These are phyloP conservation scores for Gandaritis pyraliata DNA, from an alignment of 2,888 invertebrate species.

Conservation along the genomic window DNA sequence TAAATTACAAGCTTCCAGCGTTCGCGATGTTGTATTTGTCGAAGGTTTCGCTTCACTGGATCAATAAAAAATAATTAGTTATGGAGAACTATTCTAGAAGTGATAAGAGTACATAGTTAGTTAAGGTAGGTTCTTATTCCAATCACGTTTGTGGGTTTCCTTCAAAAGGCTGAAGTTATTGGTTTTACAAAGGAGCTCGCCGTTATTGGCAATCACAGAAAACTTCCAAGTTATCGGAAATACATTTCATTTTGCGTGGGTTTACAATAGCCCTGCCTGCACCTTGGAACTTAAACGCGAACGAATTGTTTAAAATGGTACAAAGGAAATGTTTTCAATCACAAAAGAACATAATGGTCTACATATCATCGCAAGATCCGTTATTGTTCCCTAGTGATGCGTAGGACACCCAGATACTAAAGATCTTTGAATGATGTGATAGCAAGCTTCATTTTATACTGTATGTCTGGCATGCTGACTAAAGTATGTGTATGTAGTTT, in stretches of 20 bases:
- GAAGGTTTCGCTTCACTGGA: neutral
- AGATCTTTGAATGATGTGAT: too few relatives aligned
- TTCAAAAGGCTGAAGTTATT: slow-evolving; percentile 46
- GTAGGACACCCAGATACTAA: too few relatives aligned
- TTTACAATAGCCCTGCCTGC: slow-evolving; percentile 17
- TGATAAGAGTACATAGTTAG: neutral
- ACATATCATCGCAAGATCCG: too few relatives aligned
- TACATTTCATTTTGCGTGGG: slow-evolving; percentile 21
- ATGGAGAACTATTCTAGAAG: neutral
- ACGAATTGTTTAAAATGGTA: neutral
- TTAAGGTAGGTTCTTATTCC: slow-evolving; percentile 17
- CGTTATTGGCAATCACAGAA: slow-evolving; percentile 42
- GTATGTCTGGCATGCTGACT: too few relatives aligned
- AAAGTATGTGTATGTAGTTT: too few relatives aligned
- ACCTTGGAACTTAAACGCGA: slow-evolving; percentile 8
- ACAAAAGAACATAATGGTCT: neutral
- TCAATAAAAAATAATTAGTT: neutral
- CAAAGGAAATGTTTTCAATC: slow-evolving; percentile 10
- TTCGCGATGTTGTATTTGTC: neutral
- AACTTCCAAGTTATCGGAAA: slow-evolving; percentile 30
- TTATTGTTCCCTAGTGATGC: too few relatives aligned
- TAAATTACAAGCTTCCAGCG: too few relatives aligned
- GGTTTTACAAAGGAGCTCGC: slow-evolving; percentile 45
- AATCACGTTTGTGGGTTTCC: slow-evolving; percentile 43
- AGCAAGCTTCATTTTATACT: too few relatives aligned